Evolutionary conservation across 1,140 invertebrate species (phyloP).

Genomic region (Atta texana): DNA sequence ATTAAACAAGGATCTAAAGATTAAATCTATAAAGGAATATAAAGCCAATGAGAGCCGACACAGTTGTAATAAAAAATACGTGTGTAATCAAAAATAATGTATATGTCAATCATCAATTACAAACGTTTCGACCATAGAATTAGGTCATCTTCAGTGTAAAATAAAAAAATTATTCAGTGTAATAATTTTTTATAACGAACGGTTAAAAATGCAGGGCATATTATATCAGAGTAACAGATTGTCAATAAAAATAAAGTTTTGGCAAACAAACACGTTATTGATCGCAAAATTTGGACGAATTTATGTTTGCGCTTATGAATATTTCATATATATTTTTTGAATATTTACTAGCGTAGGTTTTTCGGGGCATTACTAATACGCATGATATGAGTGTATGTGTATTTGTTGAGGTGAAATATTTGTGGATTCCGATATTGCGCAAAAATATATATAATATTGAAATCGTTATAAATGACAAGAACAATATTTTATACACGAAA

Average conservation of each 20-base stretch:
- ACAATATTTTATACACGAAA: conserved; percentile 15
- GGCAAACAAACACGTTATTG: conserved; percentile 47
- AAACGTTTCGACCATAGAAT: no score
- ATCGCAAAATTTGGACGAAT: conserved; percentile 39
- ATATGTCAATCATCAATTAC: no score
- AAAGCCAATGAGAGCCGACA: no score
- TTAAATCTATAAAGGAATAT: no score
- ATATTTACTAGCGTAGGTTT: conserved; percentile 48
- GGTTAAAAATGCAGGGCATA: neutral
- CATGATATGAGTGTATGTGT: neutral
- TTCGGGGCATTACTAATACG: conserved; percentile 53
- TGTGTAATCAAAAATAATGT: no score
- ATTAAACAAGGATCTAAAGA: no score
- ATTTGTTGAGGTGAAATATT: conserved; percentile 42
- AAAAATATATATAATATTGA: conserved; percentile 36
- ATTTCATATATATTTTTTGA: conserved; percentile 61
- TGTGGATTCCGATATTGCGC: conserved; percentile 23
- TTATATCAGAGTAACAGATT: conserved; percentile 42
- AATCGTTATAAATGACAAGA: conserved; percentile 1
- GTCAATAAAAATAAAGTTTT: conserved; percentile 47
- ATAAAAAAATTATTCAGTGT: no score
- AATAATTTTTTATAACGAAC: neutral
- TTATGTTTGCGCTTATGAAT: conserved; percentile 64
- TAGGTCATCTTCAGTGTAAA: no score
- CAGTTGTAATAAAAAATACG: no score